Conservation (phyloP, 2,113 vertebrate genomes). For the Pitta sordida region DNA sequence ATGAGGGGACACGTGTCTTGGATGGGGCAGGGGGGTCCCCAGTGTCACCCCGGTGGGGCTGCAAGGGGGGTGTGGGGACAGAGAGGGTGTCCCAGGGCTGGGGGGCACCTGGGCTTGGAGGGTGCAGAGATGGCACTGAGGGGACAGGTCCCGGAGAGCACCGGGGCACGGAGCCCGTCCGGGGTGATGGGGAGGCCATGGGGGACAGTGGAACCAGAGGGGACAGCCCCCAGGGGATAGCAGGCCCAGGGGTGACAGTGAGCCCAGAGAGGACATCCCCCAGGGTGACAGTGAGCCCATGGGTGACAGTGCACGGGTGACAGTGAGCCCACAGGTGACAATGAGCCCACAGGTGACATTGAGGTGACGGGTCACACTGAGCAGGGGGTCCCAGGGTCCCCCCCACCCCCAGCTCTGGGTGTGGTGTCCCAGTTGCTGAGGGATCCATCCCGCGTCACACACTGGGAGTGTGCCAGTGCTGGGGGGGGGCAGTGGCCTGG, state of each 20-base stretch:
- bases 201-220: not conserved
- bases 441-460: too few species aligned
- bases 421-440: too few species aligned
- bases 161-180: too few species aligned
- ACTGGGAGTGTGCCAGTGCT: too few species aligned
- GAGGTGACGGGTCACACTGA: not conserved
- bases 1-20: too few species aligned
- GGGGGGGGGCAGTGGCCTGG: too few species aligned
- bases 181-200: not conserved
- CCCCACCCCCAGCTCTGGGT: too few species aligned
- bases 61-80: not conserved
- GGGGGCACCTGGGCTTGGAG: rapidly evolving
- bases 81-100: not conserved
- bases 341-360: not conserved
- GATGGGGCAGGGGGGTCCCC: not conserved
- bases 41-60: not conserved
- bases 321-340: not conserved
- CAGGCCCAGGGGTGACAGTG: not conserved
- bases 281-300: not conserved
- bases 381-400: not conserved
- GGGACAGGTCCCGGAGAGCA: not conserved
- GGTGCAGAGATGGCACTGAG: not conserved
- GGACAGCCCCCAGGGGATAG: not conserved
- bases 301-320: not conserved
- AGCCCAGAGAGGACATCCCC: too few species aligned